phyloP scores from a whole-genome alignment of 2,888 invertebrate species.

The Trissolcus brochymenae region DNA sequence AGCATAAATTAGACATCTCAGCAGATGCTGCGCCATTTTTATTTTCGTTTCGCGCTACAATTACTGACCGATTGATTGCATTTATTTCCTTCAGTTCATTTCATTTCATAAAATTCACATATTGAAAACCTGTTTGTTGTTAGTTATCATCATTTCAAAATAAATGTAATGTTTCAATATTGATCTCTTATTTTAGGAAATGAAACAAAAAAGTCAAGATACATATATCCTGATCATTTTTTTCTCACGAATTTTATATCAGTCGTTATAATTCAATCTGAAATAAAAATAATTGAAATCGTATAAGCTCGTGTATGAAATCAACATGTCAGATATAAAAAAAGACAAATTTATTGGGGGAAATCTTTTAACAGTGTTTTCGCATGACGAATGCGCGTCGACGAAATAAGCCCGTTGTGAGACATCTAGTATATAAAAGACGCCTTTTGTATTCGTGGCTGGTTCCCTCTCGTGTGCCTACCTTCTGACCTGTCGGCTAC shows the following conservation, averaged over 20 bases:
- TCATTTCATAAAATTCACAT: too few relatives aligned
- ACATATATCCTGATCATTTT: background rate
- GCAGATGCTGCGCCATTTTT: background rate
- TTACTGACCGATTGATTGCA: background rate
- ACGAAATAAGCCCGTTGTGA: slow-evolving; percentile 23
- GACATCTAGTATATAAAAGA: slow-evolving; percentile 20
- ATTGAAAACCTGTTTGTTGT: too few relatives aligned
- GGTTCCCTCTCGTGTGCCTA: slow-evolving; percentile 32
- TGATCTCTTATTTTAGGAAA: too few relatives aligned
- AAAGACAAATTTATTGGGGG: background rate
- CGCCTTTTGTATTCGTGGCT: slow-evolving; percentile 32
- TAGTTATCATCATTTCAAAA: too few relatives aligned
- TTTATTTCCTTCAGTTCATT: too few relatives aligned
- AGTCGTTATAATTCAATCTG: background rate
- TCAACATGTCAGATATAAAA: background rate
- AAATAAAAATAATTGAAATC: background rate
- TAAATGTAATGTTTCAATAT: too few relatives aligned
- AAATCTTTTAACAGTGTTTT: slow-evolving; percentile 13
- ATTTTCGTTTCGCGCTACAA: background rate
- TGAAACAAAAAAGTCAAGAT: too few relatives aligned
- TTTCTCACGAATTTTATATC: too few relatives aligned
- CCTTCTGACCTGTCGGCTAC: slow-evolving; percentile 51
- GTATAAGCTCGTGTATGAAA: background rate
- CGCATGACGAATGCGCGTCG: slow-evolving; percentile 25
- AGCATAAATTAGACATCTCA: slow-evolving; percentile 12